Conservation (phyloP, 2,113 vertebrate species). For the Aldabrachelys gigantea region DNA sequence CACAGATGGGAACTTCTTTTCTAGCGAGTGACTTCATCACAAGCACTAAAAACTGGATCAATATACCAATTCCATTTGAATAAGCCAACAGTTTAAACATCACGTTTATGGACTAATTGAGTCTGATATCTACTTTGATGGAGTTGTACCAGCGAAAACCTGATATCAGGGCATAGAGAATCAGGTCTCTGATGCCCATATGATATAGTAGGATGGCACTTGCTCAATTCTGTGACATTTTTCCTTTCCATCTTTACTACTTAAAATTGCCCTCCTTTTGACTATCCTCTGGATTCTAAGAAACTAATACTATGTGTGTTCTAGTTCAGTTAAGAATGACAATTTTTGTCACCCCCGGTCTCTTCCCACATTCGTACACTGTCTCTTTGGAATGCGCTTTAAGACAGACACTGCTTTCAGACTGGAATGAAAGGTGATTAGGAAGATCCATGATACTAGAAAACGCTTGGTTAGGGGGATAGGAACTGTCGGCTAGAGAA, state of each 20-base stretch:
- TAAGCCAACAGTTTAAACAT: background rate
- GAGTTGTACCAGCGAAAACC: background rate
- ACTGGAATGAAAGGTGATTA: background rate
- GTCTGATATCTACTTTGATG: background rate
- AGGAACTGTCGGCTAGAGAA: background rate
- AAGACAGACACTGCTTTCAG: background rate
- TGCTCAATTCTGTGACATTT: background rate
- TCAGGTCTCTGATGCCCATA: background rate
- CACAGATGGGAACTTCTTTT: background rate
- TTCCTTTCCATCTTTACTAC: background rate
- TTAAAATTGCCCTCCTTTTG: background rate
- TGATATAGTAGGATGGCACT: background rate
- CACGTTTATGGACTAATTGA: background rate
- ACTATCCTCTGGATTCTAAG: background rate
- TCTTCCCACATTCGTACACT: background rate
- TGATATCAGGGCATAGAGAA: background rate
- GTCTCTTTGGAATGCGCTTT: background rate
- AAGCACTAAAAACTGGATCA: background rate
- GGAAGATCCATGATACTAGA: background rate
- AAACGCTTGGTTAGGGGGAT: background rate
- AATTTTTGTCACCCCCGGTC: background rate
- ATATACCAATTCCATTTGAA: slow-evolving; percentile 6
- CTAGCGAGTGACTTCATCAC: background rate
- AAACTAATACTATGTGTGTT: background rate
- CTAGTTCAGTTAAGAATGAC: background rate